Base-by-base conservation (phyloP, 2,888 invertebrate species). In the Ectemnius cavifrons region DNA sequence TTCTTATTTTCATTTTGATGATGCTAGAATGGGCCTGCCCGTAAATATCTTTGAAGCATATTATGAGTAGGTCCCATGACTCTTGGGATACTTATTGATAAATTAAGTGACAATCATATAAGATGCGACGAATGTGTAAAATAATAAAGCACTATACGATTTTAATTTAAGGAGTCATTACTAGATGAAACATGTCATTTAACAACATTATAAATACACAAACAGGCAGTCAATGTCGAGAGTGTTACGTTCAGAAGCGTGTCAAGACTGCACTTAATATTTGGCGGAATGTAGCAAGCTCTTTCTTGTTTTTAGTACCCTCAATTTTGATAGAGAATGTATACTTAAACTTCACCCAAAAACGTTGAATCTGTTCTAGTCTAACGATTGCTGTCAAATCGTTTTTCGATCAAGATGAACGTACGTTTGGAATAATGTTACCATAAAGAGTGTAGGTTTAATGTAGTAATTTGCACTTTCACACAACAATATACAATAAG, bases 201-300 rank as follows among this genome's bases (percentile, higher is more conserved):
- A 80, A 86, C 77, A 86, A 75, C 80, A 74, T 74, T 83, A 84
- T 82, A 84, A 82, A 84, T 85, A 87, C 82, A 86, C 84, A 81
- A 79, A 83, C 82, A 80, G 78, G 83, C 85, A 84, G 82, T 78
- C 73, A 74, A 73, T 73, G 81, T 83, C 87, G 85, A 87, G 88
- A 86, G 86, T 86, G 85, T 83, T 82, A 62, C 79, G 68, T 73
- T 73, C 74, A 81, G 75, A 83, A 85, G 79, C 79, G 67, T 68
- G 72, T 52, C 28, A 66, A 66, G 52, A 60, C 27, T 76, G 62
- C 59, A 60, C 62, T 68, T 71, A 63, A 56, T 77, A 80, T 71
- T 79, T 59, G 64, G 65, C 70, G 77, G 82, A 84, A 85, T 84
- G 80, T 83, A 75, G 74, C 71, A 73, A 73, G 75, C 67, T 73